Percentiles rank a stretch among this genome's conserved stretches.
phyloP scores from a whole-genome alignment of 2,888 invertebrate genomes.

The Altica lythri region DNA sequence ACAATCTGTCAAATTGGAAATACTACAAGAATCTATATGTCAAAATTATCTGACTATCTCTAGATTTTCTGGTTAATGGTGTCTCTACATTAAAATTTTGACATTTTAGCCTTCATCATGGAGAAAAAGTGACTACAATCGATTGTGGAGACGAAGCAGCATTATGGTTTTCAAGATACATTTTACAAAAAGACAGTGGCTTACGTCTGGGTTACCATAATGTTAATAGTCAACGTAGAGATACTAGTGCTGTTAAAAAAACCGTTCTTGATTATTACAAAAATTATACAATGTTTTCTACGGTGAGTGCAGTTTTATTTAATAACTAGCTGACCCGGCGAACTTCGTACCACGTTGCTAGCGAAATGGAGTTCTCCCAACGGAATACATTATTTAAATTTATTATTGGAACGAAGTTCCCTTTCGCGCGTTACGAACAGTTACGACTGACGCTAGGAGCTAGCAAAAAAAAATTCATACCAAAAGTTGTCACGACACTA shows the following conservation, averaged over 20 bases:
- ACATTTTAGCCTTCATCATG: constrained; percentile 37
- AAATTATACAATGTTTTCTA: constrained; percentile 45
- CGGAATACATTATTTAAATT: background rate
- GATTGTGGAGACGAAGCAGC: constrained; percentile 69
- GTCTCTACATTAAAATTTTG: too few species aligned
- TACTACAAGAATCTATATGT: too few species aligned
- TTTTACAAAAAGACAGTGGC: constrained; percentile 48
- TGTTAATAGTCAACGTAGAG: constrained; percentile 39
- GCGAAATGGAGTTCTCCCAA: too few species aligned
- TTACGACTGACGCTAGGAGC: too few species aligned
- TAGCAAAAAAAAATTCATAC: too few species aligned
- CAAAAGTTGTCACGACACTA: too few species aligned
- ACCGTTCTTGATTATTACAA: constrained; percentile 45
- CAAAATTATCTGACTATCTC: too few species aligned
- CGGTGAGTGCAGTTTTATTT: constrained; percentile 41
- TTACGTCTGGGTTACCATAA: constrained; percentile 53
- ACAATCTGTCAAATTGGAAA: too few species aligned
- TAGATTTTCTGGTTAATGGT: too few species aligned
- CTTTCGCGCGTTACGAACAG: background rate
- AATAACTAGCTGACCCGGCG: background rate
- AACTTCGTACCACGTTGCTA: too few species aligned
- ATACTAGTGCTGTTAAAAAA: constrained; percentile 43
- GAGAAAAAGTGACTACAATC: constrained; percentile 57
- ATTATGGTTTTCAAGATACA: constrained; percentile 63
- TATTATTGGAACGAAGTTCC: background rate